Conservation (phyloP, 2,113 vertebrate genomes). For the Amblyornis subalaris region DNA sequence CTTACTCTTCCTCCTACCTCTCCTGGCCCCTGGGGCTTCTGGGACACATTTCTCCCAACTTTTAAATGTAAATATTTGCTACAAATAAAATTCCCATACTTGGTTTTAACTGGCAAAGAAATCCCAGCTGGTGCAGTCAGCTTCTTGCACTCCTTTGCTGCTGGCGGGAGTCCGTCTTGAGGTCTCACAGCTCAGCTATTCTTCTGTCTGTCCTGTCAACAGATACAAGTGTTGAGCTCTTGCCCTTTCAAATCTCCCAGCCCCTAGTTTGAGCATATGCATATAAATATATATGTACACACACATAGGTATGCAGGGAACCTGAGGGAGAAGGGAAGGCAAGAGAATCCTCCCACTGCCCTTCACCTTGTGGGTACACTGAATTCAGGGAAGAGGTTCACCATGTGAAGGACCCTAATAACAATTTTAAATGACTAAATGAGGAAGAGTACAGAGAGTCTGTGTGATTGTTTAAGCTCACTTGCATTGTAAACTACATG, state of each 20-base stretch:
- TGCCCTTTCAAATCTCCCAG: not conserved
- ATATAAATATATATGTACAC: fast-evolving
- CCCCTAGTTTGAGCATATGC: not conserved
- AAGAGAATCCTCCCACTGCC: not conserved
- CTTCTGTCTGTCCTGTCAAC: not conserved
- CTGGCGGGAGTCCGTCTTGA: not conserved
- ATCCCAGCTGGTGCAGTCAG: not conserved
- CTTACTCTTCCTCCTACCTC: not conserved
- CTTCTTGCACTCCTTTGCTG: fast-evolving
- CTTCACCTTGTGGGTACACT: not conserved
- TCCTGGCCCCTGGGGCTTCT: not conserved
- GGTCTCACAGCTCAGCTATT: not conserved
- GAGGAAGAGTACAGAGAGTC: not conserved
- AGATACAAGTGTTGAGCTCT: not conserved
- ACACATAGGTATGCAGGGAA: not conserved
- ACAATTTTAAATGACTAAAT: not conserved
- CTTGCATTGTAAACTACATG: not conserved
- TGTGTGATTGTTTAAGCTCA: not conserved
- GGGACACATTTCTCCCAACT: not conserved
- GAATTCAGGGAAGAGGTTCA: not conserved
- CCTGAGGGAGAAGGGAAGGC: not conserved
- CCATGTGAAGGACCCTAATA: not conserved
- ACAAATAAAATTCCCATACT: not conserved
- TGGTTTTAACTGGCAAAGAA: not conserved
- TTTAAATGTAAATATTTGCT: not conserved